Base-by-base conservation (phyloP, 2,797 vertebrate species). In the Pseudomugil tenellus region DNA sequence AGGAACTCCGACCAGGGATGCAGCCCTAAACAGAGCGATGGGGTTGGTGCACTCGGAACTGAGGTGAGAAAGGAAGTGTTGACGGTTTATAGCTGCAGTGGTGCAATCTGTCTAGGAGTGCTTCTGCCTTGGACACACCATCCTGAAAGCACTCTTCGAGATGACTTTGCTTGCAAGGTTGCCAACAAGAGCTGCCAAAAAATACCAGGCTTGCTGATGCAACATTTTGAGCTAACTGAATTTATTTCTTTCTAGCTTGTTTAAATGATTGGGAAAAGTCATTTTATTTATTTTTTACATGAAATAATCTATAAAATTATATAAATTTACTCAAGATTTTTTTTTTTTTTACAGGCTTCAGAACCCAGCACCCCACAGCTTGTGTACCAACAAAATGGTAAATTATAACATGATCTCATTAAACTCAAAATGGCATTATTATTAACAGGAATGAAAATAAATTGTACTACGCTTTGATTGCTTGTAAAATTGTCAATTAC, bases 301-400 rank as follows among this genome's bases (percentile, higher is more conserved):
- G 7, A 41, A 19, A 41, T 57, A 37, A 17, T 60, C 34, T 46
- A 32, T 69, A 67, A 57, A 69, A 49, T 7, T 55, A 49, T 41
- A 28, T 58, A 57, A 25, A 54, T 63, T 54, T 62, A 9, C 46
- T 62, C 26, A 46, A n/a, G n/a, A n/a, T n/a, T n/a, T 3, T 25
- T 4, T 53, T 68, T 63, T 75, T 84, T 25, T 83, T 72, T 70
- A n/a, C 93, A 90, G 74, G 92, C 90, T 56, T 92, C 93, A 7
- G 88, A 94, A 54, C 93, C 92, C 34, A 95, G 94, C 35, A 91
- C 92, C 51, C 95, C 94, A 32, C 95, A 96, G 58, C 93, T 94
- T 0, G 94, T 99, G 32, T 98, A 98, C 87, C 97, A 98, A 83
- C 97, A 98, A 84, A 99, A 99, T 0, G 97, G 97, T 99, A 92